Conservation (phyloP, 2,888 invertebrate species). For the Xiphydria camelus region DNA sequence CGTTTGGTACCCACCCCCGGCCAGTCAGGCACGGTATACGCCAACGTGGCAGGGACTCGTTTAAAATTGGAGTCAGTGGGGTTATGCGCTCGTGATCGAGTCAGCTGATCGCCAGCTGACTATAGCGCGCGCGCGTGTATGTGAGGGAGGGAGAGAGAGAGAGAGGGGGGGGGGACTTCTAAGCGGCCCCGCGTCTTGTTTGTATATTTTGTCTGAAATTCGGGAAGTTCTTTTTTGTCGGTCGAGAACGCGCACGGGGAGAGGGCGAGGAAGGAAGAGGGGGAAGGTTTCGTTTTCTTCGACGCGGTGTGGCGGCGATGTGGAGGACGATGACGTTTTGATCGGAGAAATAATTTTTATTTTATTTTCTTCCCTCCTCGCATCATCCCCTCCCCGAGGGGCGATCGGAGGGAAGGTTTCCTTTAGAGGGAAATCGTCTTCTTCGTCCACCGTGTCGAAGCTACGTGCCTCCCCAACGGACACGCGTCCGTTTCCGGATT, state of each 20-base stretch:
- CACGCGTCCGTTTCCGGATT: too few species aligned
- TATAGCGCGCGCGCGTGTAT: not conserved
- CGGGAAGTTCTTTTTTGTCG: not conserved
- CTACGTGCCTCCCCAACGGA: too few species aligned
- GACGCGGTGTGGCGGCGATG: too few species aligned
- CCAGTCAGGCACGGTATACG: not conserved
- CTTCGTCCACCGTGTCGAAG: too few species aligned
- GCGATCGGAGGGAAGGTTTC: too few species aligned
- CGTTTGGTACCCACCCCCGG: conserved; percentile 1
- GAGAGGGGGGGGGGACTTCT: not conserved
- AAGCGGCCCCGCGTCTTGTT: not conserved
- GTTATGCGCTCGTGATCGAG: conserved; percentile 1
- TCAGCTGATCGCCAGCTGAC: conserved; percentile 20
- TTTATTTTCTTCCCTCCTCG: too few species aligned
- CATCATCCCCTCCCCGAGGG: too few species aligned
- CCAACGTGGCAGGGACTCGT: not conserved
- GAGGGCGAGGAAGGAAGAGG: not conserved
- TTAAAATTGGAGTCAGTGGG: conserved; percentile 5
- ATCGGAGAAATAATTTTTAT: too few species aligned
- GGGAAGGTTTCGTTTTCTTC: too few species aligned
- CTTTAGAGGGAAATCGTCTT: too few species aligned
- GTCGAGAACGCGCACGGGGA: not conserved
- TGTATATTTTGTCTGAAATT: conserved; percentile 5
- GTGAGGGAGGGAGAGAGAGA: conserved; percentile 5
- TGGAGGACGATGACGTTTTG: too few species aligned